phyloP scores from a whole-genome alignment of 2,888 invertebrate species.

The Eulithis prunata region DNA sequence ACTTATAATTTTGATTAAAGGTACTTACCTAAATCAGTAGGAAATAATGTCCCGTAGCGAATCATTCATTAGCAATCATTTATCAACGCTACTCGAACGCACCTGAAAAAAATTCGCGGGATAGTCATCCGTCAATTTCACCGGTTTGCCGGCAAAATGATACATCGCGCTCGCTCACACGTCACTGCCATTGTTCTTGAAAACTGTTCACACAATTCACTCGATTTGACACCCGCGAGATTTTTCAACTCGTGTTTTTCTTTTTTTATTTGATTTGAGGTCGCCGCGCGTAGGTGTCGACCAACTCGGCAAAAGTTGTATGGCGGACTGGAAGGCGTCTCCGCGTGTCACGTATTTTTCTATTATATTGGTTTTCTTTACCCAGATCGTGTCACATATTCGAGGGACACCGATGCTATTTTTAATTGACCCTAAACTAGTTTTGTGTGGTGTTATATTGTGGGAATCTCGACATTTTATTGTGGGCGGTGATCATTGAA shows the following conservation, averaged over 20 bases:
- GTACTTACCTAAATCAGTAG: not conserved
- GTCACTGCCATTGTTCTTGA: conserved; percentile 62
- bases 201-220: conserved; percentile 36
- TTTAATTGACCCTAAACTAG: conserved; percentile 62
- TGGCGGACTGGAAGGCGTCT: conserved; percentile 69
- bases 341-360: conserved; percentile 70
- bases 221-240: conserved; percentile 19
- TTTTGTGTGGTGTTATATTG: conserved; percentile 36
- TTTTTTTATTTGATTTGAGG: conserved; percentile 42
- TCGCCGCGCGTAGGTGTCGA: conserved; percentile 65
- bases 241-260: conserved; percentile 26
- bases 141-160: conserved; percentile 72
- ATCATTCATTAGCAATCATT: conserved; percentile 60
- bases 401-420: conserved; percentile 71
- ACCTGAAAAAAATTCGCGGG: conserved; percentile 77
- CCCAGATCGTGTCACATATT: conserved; percentile 69
- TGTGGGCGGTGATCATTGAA: conserved; percentile 6
- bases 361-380: conserved; percentile 68
- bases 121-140: conserved; percentile 74
- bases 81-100: conserved; percentile 70
- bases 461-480: conserved; percentile 25
- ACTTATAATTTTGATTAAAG: not conserved
- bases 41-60: conserved; percentile 37
- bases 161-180: conserved; percentile 59
- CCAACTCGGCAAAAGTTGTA: conserved; percentile 75